Evolutionary conservation across 2,888 invertebrate genomes (phyloP), one percentile per base, ranked within the genome.

Genomic region (Nemoura dubitans): DNA sequence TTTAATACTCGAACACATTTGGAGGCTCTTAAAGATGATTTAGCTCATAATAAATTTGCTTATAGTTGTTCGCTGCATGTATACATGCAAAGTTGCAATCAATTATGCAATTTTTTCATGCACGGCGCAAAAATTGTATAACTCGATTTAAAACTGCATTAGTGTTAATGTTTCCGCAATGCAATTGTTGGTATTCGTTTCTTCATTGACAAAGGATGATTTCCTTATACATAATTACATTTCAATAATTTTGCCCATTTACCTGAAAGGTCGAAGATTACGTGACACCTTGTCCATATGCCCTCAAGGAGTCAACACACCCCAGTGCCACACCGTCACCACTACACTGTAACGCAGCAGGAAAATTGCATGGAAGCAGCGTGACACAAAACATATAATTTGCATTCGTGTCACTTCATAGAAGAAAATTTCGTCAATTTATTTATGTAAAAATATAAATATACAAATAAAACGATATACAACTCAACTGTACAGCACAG

Each of bases 341-440:
- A 59, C 59, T 7, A 59, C 36, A 21, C 59, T 21, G 21, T 14
- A 59, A 59, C 36, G 21, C 59, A 7, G 21, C 59, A 59, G 59
- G 59, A 59, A 59, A 59, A 59, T 59, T 59, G 59, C 59, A 59
- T 59, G 59, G 36, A 59, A 59, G 21, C 59, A 59, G 21, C 59
- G 14, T 59, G 59, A 59, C 59, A n/a, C n/a, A n/a, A n/a, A n/a
- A n/a, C n/a, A n/a, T 59, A 14, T 59, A 59, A 59, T 59, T 59
- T 59, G 2, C 59, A 59, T 59, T 59, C 59, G 59, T 59, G 59
- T 59, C 59, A 59, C 59, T 59, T 59, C 59, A 59, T 59, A 59
- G 59, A 59, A 59, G 59, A 59, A 59, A 59, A 59, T 59, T 59
- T 59, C 59, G 14, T 59, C 59, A 59, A 59, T 59, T 59, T 59